phyloP scores from a whole-genome alignment of 2,113 vertebrate species.

The Chauna torquata region DNA sequence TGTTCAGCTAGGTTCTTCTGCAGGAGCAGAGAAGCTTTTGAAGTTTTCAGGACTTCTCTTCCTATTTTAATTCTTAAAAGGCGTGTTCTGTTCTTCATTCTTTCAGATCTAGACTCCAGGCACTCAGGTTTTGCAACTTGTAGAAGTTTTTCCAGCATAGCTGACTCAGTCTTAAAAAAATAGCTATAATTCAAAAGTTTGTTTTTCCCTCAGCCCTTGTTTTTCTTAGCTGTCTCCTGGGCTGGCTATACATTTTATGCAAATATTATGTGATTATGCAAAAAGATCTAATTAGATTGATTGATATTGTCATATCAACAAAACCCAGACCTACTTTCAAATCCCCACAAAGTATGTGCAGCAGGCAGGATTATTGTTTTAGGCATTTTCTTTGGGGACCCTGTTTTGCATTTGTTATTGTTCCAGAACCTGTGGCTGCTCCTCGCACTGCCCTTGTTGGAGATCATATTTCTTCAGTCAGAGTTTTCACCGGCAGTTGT shows the following conservation, averaged over 20 bases:
- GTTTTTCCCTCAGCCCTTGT: not conserved
- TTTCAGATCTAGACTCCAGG: not conserved
- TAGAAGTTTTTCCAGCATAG: not conserved
- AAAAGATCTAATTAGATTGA: slow-evolving; percentile 59
- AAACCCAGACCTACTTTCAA: not conserved
- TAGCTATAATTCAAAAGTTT: not conserved
- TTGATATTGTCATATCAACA: slow-evolving; percentile 21
- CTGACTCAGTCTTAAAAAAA: not conserved
- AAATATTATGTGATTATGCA: slow-evolving; percentile 43
- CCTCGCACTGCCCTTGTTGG: not conserved
- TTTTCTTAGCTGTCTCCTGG: not conserved
- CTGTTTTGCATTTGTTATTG: not conserved
- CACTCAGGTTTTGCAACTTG: not conserved
- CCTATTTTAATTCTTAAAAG: not conserved
- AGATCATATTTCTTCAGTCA: not conserved
- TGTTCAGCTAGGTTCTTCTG: not conserved
- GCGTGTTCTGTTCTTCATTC: not conserved
- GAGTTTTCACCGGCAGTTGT: not conserved
- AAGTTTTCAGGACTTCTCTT: not conserved
- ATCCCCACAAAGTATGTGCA: not conserved
- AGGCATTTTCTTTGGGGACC: not conserved
- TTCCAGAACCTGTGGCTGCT: not conserved
- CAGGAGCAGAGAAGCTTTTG: not conserved
- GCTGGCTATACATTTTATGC: not conserved
- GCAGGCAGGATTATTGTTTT: not conserved